Conservation (phyloP, 2,113 vertebrate genomes). For the Lagopus leucura region DNA sequence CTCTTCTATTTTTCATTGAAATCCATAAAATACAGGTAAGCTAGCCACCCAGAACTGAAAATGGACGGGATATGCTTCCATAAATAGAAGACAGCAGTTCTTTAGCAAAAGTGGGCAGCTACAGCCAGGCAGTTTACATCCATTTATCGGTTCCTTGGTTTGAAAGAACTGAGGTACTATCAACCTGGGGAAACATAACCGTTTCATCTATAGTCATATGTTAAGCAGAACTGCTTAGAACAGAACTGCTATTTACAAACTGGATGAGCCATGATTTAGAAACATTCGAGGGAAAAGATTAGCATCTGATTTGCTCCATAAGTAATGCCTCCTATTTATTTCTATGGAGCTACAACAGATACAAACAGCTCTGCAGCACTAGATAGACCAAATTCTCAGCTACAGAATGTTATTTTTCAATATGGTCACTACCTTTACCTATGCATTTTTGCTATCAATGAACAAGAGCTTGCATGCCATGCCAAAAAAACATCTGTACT, state of each 20-base stretch:
- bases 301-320: neutral
- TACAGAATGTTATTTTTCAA: too few relatives aligned
- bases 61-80: neutral
- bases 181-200: neutral
- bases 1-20: neutral
- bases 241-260: neutral
- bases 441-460: too few relatives aligned
- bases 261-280: neutral
- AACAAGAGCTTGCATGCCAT: too few relatives aligned
- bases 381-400: too few relatives aligned
- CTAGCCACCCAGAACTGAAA: neutral
- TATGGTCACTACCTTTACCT: too few relatives aligned
- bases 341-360: too few relatives aligned
- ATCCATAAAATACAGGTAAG: neutral
- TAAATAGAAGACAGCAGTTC: neutral
- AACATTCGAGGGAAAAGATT: neutral
- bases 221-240: neutral
- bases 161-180: neutral
- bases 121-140: neutral
- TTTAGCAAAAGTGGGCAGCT: neutral
- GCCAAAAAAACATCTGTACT: too few relatives aligned
- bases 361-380: too few relatives aligned
- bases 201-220: neutral
- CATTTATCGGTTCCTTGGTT: neutral
- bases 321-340: too few relatives aligned